Percentiles rank a stretch among this genome's conserved stretches.
These are phyloP conservation scores for Gavialis gangeticus DNA, from an alignment of 2,113 vertebrate species.

Conservation along the genomic window DNA sequence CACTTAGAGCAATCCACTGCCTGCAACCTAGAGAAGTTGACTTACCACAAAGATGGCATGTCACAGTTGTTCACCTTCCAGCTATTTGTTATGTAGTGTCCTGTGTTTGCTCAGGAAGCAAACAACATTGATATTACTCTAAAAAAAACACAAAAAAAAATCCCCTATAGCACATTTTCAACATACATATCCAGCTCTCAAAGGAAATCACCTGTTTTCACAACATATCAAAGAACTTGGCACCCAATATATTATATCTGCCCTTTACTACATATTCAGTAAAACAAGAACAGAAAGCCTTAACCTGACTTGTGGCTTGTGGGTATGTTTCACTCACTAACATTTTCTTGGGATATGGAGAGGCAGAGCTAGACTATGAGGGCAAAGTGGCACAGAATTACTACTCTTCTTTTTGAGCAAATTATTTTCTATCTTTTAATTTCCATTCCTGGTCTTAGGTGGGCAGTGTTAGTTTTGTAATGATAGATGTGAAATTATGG, in stretches of 20 bases:
- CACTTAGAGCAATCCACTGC: neutral
- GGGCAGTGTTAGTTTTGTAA: neutral
- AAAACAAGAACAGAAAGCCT: neutral
- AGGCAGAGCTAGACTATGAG: neutral
- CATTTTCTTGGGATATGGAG: neutral
- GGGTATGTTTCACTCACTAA: neutral
- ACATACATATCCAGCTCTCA: slow-evolving; percentile 46
- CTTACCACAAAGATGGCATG: slow-evolving; percentile 38
- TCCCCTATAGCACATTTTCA: slow-evolving; percentile 52
- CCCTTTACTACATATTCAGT: slow-evolving; percentile 31
- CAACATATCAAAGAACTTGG: slow-evolving; percentile 30
- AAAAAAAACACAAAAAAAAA: slow-evolving; percentile 47
- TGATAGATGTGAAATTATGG: too few species aligned
- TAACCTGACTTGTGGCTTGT: neutral
- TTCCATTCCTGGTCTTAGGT: rapidly evolving
- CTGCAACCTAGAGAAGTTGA: slow-evolving; percentile 44
- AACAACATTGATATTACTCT: slow-evolving; percentile 54
- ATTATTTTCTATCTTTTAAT: neutral
- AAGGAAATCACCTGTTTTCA: slow-evolving; percentile 37
- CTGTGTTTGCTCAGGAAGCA: slow-evolving; percentile 56
- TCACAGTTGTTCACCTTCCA: slow-evolving; percentile 57
- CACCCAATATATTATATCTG: slow-evolving; percentile 17
- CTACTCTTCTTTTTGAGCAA: neutral
- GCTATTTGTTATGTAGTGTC: slow-evolving; percentile 31
- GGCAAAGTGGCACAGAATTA: neutral